These are phyloP conservation scores for Melanostoma scalare DNA, from an alignment of 2,888 invertebrate genomes.

Conservation along the genomic window DNA sequence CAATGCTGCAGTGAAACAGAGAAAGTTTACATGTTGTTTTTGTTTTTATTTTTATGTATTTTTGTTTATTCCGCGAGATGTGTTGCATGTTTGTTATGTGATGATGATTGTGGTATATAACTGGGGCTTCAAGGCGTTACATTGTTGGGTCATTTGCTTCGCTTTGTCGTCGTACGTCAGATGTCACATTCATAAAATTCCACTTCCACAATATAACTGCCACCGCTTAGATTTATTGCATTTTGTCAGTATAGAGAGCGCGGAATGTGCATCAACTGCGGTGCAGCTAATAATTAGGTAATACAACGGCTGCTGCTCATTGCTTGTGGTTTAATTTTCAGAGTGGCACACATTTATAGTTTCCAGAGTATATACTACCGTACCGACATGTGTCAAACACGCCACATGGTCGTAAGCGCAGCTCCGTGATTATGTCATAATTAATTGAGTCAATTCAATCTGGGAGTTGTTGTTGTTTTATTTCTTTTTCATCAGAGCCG, in stretches of 20 bases:
- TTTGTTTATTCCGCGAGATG: slow-evolving; percentile 53
- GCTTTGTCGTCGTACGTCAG: slow-evolving; percentile 38
- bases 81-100: slow-evolving; percentile 64
- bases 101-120: slow-evolving; percentile 64
- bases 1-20: slow-evolving; percentile 65
- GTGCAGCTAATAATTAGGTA: slow-evolving; percentile 65
- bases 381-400: slow-evolving; percentile 68
- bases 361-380: slow-evolving; percentile 4
- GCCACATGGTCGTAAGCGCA: slow-evolving; percentile 58
- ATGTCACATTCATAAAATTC: slow-evolving; percentile 6
- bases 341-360: slow-evolving; percentile 52
- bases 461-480: slow-evolving; percentile 44
- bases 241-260: slow-evolving; percentile 57
- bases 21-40: slow-evolving; percentile 66
- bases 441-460: slow-evolving; percentile 67
- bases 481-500: slow-evolving; percentile 1
- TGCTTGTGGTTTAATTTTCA: neutral
- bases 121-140: slow-evolving; percentile 72
- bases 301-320: slow-evolving; percentile 20
- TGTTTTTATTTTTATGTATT: slow-evolving; percentile 13
- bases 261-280: slow-evolving; percentile 66
- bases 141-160: slow-evolving; percentile 70
- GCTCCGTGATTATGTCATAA: slow-evolving; percentile 65
- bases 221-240: slow-evolving; percentile 65
- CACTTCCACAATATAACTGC: neutral